Percentiles rank a stretch among this genome's conserved stretches.
Conservation (phyloP, 2,888 invertebrate genomes). For the Zygogramma bicolorata region DNA sequence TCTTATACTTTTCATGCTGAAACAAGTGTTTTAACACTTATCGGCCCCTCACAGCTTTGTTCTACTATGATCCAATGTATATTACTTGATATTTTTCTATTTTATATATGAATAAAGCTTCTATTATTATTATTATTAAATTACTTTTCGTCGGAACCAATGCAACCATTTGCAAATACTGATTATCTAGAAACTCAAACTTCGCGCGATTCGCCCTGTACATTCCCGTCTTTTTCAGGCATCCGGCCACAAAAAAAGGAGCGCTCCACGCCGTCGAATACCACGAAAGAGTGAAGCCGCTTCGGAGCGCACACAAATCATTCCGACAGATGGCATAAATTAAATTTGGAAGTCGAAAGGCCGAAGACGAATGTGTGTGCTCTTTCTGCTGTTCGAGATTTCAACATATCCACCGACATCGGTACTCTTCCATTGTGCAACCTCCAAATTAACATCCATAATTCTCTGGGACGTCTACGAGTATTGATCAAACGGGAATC, state of each 20-base stretch:
- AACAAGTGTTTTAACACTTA: no score
- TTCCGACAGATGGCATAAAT: slow-evolving; percentile 55
- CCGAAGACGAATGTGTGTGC: slow-evolving; percentile 40
- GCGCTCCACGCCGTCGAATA: slow-evolving; percentile 27
- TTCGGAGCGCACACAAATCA: slow-evolving; percentile 53
- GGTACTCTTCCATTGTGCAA: neutral
- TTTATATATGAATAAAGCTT: no score
- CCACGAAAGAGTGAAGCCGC: slow-evolving; percentile 51
- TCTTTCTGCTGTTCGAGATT: neutral
- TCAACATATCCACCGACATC: neutral
- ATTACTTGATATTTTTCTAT: no score
- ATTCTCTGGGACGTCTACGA: neutral
- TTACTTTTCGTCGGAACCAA: no score
- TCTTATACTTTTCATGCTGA: no score
- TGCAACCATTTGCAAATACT: neutral
- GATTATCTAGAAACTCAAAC: neutral
- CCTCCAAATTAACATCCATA: neutral
- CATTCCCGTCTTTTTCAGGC: neutral
- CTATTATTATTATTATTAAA: no score
- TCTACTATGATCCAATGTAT: no score
- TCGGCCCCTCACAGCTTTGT: no score
- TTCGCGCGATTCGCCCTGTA: neutral
- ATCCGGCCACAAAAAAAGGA: slow-evolving; percentile 18
- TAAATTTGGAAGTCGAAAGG: slow-evolving; percentile 50
- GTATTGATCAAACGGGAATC: neutral